A percentile compares a stretch with the other conserved stretches of the same genome.
These are phyloP conservation scores for Catocala sponsa DNA, from an alignment of 2,888 invertebrate genomes.

Conservation along the genomic window DNA sequence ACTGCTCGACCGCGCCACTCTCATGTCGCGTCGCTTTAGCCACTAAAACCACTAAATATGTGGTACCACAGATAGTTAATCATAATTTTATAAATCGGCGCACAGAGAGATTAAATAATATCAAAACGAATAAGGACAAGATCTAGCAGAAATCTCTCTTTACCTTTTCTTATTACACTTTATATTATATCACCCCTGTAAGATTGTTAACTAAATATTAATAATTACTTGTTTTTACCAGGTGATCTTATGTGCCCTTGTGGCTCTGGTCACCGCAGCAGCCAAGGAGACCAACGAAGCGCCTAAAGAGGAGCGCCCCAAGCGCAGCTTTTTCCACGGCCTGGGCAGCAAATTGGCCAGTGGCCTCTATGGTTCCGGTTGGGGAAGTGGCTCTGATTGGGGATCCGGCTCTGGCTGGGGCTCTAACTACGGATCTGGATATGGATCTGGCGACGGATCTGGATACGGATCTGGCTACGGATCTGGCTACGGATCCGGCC, in stretches of 20 bases:
- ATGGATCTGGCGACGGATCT: slow-evolving; percentile 17
- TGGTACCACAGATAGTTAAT: too few species aligned
- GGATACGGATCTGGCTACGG: background rate
- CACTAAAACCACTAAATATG: too few species aligned
- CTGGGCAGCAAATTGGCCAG: slow-evolving; percentile 12
- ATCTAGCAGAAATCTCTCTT: too few species aligned
- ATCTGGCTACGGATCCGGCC: slow-evolving; percentile 25
- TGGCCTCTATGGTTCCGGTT: slow-evolving; percentile 21
- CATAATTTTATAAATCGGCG: too few species aligned
- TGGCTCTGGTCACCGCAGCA: slow-evolving; percentile 49
- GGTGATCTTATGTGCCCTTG: slow-evolving; percentile 53
- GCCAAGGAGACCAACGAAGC: background rate
- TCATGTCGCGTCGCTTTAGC: too few species aligned
- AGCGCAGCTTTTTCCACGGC: slow-evolving; percentile 56
- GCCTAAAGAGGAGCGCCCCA: slow-evolving; percentile 53
- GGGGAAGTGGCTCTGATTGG: slow-evolving; percentile 14
- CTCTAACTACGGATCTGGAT: slow-evolving; percentile 20
- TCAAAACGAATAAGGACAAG: too few species aligned
- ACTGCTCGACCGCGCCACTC: too few species aligned
- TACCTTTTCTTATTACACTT: too few species aligned
- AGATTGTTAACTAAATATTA: background rate
- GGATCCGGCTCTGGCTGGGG: slow-evolving; percentile 26
- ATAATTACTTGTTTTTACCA: slow-evolving; percentile 21
- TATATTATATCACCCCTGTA: too few species aligned
- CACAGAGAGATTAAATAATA: too few species aligned